A percentile compares a stretch with the other conserved stretches of the same genome.
Conservation (phyloP, 2,888 invertebrate species). For the Lepidocyrtoides sp. region DNA sequence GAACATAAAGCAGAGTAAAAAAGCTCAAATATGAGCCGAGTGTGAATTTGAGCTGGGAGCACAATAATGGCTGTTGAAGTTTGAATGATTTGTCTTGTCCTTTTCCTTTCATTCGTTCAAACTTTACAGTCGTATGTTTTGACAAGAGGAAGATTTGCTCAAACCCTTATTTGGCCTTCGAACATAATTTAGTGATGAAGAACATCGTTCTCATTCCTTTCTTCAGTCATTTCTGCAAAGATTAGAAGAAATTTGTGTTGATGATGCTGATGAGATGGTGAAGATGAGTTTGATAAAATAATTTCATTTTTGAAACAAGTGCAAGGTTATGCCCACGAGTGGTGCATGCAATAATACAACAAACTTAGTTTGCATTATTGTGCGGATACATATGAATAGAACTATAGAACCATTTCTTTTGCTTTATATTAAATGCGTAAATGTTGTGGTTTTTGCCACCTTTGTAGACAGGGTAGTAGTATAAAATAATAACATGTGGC, state of each 20-base stretch:
- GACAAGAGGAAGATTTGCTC: slow-evolving; percentile 72
- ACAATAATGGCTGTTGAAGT: slow-evolving; percentile 28
- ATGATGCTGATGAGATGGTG: slow-evolving; percentile 41
- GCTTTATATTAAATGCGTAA: neutral
- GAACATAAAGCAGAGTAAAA: slow-evolving; percentile 39
- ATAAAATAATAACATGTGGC: neutral
- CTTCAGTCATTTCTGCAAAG: slow-evolving; percentile 11
- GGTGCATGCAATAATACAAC: neutral
- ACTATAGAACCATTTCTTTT: neutral
- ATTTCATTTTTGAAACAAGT: slow-evolving; percentile 54
- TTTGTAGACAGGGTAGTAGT: slow-evolving; percentile 3
- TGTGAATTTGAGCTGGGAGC: slow-evolving; percentile 33
- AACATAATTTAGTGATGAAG: slow-evolving; percentile 64
- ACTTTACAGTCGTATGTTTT: slow-evolving; percentile 62
- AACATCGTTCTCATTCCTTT: slow-evolving; percentile 63
- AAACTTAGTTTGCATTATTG: too few species aligned
- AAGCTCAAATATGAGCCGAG: slow-evolving; percentile 25
- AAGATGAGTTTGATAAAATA: slow-evolving; percentile 64
- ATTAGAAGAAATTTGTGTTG: neutral
- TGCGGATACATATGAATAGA: neutral
- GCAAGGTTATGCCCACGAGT: slow-evolving; percentile 60
- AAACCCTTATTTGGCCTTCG: slow-evolving; percentile 74
- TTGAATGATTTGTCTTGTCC: slow-evolving; percentile 52
- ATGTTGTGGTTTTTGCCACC: slow-evolving; percentile 19
- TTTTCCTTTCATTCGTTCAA: slow-evolving; percentile 43